phyloP scores from a whole-genome alignment of 2,797 vertebrate genomes.

The Hoplostethus mediterraneus region DNA sequence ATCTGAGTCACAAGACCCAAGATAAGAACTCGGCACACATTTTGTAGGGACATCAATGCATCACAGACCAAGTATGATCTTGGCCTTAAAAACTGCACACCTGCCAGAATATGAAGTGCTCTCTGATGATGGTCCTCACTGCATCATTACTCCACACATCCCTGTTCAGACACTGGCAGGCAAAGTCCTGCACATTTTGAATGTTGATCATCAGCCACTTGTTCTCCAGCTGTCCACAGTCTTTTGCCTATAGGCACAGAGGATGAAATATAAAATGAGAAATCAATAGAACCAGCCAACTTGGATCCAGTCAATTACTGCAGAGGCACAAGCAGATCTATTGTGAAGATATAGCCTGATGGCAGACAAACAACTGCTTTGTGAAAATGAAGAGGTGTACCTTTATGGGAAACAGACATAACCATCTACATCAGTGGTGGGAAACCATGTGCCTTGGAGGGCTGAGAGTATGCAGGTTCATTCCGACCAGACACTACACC shows the following conservation, averaged over 20 bases:
- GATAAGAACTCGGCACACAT: not conserved
- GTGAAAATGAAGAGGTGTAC: too few relatives aligned
- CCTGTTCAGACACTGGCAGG: constrained; percentile 97
- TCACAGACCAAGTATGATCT: not conserved
- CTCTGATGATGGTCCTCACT: constrained; percentile 97
- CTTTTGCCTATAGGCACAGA: constrained; percentile 90
- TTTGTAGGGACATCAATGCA: not conserved
- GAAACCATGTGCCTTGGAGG: too few relatives aligned
- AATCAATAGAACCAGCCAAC: not conserved
- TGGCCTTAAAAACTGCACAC: constrained; percentile 70
- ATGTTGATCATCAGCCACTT: constrained; percentile 99
- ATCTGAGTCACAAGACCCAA: not conserved
- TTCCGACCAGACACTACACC: not conserved
- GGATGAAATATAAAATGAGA: constrained; percentile 12
- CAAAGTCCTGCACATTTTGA: constrained; percentile 98
- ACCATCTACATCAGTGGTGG: not conserved
- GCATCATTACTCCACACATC: constrained; percentile 99
- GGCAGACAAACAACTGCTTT: not conserved
- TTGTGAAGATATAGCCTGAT: not conserved
- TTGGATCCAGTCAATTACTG: not conserved
- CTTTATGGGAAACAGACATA: not conserved
- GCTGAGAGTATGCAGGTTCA: not conserved
- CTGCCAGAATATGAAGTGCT: constrained; percentile 99
- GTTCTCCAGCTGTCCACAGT: constrained; percentile 97
- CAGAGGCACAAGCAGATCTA: not conserved